Percentiles rank a stretch among this genome's conserved stretches.
These are phyloP conservation scores for Carassius gibelio DNA, from an alignment of 2,113 vertebrate genomes.

Conservation along the genomic window DNA sequence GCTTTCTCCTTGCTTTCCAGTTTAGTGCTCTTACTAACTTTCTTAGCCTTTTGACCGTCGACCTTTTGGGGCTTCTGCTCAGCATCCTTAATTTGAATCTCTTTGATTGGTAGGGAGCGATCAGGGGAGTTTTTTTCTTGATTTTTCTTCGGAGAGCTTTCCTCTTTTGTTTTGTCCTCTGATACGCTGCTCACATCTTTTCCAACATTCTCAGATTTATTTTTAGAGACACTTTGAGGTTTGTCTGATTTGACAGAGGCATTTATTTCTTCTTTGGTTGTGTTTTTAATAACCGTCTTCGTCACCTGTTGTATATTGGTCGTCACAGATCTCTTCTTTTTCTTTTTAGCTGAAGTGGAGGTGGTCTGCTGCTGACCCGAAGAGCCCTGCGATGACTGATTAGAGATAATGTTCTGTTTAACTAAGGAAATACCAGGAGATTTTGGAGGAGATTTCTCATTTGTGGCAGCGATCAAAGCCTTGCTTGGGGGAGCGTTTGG, in stretches of 20 bases:
- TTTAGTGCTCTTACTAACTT: slow-evolving; percentile 66
- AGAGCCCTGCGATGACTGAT: slow-evolving; percentile 65
- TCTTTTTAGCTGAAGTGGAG: slow-evolving; percentile 65
- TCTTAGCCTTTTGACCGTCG: slow-evolving; percentile 65
- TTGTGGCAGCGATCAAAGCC: slow-evolving; percentile 55
- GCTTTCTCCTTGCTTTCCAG: slow-evolving; percentile 57
- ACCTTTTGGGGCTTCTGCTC: slow-evolving; percentile 58
- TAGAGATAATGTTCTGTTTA: slow-evolving; percentile 66
- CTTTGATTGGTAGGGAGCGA: slow-evolving; percentile 38
- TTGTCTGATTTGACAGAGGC: slow-evolving; percentile 52
- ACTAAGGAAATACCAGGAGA: slow-evolving; percentile 58
- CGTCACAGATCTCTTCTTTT: slow-evolving; percentile 62
- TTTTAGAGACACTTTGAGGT: slow-evolving; percentile 52
- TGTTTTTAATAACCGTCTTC: slow-evolving; percentile 51
- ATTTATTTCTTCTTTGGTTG: slow-evolving; percentile 53
- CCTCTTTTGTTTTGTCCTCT: slow-evolving; percentile 47
- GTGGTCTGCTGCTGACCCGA: slow-evolving; percentile 67
- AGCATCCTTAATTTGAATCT: slow-evolving; percentile 53
- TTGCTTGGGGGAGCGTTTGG: slow-evolving; percentile 59
- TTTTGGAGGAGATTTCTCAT: slow-evolving; percentile 61
- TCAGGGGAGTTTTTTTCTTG: slow-evolving; percentile 27
- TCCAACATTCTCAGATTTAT: neutral
- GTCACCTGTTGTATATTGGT: slow-evolving; percentile 64
- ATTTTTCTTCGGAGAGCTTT: slow-evolving; percentile 23
- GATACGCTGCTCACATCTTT: slow-evolving; percentile 24